Evolutionary conservation across 2,113 vertebrate species (phyloP), one percentile per base, ranked within the genome.

Genomic region (Eudyptes chrysolophus): DNA sequence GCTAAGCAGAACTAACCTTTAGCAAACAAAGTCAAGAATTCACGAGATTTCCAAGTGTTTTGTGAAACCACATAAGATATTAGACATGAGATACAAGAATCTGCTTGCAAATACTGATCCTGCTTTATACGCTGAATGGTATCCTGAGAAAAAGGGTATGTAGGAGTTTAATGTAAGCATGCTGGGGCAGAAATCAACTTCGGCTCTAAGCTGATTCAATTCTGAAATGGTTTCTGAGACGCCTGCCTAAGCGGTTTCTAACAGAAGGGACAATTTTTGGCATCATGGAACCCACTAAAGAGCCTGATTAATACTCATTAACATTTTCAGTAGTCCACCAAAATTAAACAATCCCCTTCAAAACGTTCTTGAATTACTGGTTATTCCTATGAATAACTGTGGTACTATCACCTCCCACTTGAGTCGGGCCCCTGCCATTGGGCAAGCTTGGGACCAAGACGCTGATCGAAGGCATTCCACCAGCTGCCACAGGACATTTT

Each of bases 331-430:
- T 40, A 77, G 55, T 84, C 40, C 36, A 89, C 48, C n/a, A 38
- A 97, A 95, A 97, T 48, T 46, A 92, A 97, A 97, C 84, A 92
- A 94, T 36, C 55, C 51, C 78, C 75, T 96, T 96, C 64, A 90
- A 38, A 81, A 84, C 48, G 68, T 77, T 94, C 96, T 92, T 66
- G 90, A 84, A 27, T 66, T 80, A 60, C 84, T 72, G 76, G 95
- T 97, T 98, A 88, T 77, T 97, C 95, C 75, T n/a, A 78, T 58
- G 34, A 94, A 90, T 92, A 96, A 97, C 87, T 94, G 90, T 62
- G 52, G 68, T 92, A 95, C 96, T 97, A 95, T 96, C 84, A 74
- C 94, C 82, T 94, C 93, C 78, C 89, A 95, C 89, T 75, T 65
- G 38, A 10, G 13, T 13, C 2, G 2, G 75, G 79, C n/a, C 92